These are phyloP conservation scores for Mimachlamys varia DNA, from an alignment of 2,888 invertebrate species.

Conservation along the genomic window DNA sequence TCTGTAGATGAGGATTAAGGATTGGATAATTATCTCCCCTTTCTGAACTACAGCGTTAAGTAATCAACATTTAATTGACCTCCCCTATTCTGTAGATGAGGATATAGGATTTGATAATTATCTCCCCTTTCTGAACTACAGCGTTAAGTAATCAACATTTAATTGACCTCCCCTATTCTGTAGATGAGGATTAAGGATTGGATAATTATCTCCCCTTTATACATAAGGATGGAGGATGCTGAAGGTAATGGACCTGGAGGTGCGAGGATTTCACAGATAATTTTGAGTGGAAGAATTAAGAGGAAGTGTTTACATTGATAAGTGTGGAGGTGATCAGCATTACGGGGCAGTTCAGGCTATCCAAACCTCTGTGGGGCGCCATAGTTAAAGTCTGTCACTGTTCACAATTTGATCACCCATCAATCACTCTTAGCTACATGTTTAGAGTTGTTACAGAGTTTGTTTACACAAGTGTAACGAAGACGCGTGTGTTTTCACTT, in stretches of 20 bases:
- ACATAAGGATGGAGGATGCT: not conserved
- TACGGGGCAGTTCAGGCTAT: not conserved
- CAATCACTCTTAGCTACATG: not conserved
- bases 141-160: too few species aligned
- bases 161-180: not conserved
- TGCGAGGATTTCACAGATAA: not conserved
- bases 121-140: not conserved
- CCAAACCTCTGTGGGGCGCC: not conserved
- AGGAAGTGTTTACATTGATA: constrained; percentile 1
- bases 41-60: not conserved
- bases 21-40: not conserved
- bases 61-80: too few species aligned
- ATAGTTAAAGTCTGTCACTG: not conserved
- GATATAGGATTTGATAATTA: not conserved
- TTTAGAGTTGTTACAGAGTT: not conserved
- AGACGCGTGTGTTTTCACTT: constrained; percentile 11
- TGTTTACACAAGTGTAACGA: constrained; percentile 10
- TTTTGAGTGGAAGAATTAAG: not conserved
- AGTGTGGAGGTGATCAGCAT: not conserved
- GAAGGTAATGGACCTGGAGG: not conserved
- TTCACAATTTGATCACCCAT: not conserved
- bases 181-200: not conserved
- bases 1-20: too few species aligned
- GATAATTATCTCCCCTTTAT: not conserved
- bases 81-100: too few species aligned